These are phyloP conservation scores for Apis cerana DNA, from an alignment of 1,140 invertebrate genomes.

Conservation along the genomic window DNA sequence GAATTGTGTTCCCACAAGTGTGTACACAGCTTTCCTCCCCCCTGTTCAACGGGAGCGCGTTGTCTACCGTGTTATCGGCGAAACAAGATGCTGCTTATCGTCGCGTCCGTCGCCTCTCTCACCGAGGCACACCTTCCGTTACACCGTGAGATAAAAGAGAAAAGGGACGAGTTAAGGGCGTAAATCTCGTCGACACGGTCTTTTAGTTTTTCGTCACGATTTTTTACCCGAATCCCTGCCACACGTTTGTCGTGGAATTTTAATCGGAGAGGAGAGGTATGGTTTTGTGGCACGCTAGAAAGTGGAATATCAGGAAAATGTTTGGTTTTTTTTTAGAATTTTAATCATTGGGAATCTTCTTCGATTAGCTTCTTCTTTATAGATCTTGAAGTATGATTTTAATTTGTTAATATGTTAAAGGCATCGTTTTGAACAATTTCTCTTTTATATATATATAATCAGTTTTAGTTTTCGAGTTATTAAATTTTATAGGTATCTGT, in stretches of 20 bases:
- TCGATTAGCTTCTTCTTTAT: too few species aligned
- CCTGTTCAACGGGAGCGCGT: neutral
- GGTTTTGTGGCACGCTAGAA: too few species aligned
- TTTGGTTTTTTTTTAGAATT: too few species aligned
- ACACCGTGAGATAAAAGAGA: slow-evolving; percentile 28
- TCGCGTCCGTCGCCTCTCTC: slow-evolving; percentile 6
- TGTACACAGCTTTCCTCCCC: slow-evolving; percentile 7
- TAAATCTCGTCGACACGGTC: slow-evolving; percentile 4
- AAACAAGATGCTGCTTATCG: slow-evolving; percentile 42
- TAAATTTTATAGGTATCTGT: too few species aligned
- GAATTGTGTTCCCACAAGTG: slow-evolving; percentile 43
- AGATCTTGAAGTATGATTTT: too few species aligned
- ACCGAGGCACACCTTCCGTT: slow-evolving; percentile 34
- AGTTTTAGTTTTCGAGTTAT: too few species aligned
- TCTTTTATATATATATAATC: too few species aligned
- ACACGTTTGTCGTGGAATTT: slow-evolving; percentile 2
- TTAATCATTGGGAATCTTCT: too few species aligned
- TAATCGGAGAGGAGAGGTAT: too few species aligned
- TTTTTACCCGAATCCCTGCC: neutral
- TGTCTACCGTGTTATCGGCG: slow-evolving; percentile 21
- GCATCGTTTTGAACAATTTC: too few species aligned
- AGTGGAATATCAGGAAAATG: too few species aligned
- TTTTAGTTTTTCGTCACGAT: neutral
- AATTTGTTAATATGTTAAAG: too few species aligned
- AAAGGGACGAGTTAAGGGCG: slow-evolving; percentile 20